phyloP scores from a whole-genome alignment of 1,140 invertebrate genomes.

The Tigriopus japonicus region DNA sequence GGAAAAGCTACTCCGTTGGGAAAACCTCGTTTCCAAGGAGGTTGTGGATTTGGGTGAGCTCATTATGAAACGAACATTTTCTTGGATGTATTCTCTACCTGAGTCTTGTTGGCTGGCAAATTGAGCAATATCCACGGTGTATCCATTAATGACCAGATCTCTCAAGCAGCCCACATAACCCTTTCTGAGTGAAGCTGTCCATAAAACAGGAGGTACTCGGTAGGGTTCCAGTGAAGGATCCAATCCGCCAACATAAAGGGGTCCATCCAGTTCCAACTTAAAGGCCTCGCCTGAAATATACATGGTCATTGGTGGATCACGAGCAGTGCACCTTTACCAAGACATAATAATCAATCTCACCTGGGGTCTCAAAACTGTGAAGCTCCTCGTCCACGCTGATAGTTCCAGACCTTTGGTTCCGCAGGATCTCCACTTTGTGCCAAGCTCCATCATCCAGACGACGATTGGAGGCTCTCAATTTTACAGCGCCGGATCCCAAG shows the following conservation, averaged over 20 bases:
- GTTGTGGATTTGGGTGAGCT: no score
- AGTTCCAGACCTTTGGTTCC: constrained; percentile 55
- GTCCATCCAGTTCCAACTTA: constrained; percentile 67
- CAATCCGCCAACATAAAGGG: constrained; percentile 74
- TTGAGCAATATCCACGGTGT: constrained; percentile 68
- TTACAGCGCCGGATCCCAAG: constrained; percentile 69
- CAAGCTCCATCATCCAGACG: constrained; percentile 73
- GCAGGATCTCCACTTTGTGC: constrained; percentile 65
- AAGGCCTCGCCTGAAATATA: constrained; percentile 47
- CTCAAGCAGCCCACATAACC: constrained; percentile 90
- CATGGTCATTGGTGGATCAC: constrained; percentile 16
- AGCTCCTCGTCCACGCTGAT: constrained; percentile 74
- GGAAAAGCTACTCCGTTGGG: neutral
- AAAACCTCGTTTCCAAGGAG: neutral
- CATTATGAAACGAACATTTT: no score
- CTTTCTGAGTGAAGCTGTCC: constrained; percentile 67
- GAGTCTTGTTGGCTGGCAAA: constrained; percentile 75
- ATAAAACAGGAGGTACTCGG: constrained; percentile 60
- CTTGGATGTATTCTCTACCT: constrained; percentile 32
- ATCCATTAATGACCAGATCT: constrained; percentile 75
- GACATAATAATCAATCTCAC: constrained; percentile 28
- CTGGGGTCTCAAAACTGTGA: constrained; percentile 72
- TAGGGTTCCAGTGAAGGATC: constrained; percentile 32
- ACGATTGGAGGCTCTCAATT: constrained; percentile 56
- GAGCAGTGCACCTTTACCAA: neutral